Conservation (phyloP, 1,140 invertebrate species). For the Cydia splendana region DNA sequence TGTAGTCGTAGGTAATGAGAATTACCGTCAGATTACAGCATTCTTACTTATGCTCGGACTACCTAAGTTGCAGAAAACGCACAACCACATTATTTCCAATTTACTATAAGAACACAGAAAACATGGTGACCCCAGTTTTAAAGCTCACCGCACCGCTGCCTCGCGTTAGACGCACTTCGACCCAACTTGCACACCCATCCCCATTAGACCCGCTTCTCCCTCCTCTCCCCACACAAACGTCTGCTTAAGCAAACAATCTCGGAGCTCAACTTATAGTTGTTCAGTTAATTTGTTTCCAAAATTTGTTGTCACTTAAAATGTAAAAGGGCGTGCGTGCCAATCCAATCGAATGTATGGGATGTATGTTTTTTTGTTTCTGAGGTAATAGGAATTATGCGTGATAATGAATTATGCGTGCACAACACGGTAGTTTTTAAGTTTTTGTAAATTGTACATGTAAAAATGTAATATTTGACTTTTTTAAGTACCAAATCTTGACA, state of each 20-base stretch:
- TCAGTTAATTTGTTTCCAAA: not conserved
- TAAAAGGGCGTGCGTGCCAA: not conserved
- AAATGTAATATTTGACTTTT: too few relatives aligned
- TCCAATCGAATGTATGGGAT: not conserved
- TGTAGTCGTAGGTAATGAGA: too few relatives aligned
- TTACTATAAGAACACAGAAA: not conserved
- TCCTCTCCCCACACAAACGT: not conserved
- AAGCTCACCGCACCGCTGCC: slow-evolving; percentile 12
- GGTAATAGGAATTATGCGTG: not conserved
- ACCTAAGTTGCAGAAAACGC: too few relatives aligned
- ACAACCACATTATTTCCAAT: too few relatives aligned
- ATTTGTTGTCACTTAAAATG: not conserved
- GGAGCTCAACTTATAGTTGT: not conserved
- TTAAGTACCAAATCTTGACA: too few relatives aligned
- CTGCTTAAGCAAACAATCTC: not conserved
- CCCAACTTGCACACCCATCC: not conserved
- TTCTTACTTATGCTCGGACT: too few relatives aligned
- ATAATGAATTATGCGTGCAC: too few relatives aligned
- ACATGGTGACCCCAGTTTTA: not conserved
- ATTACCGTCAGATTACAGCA: too few relatives aligned
- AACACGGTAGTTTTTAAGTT: not conserved
- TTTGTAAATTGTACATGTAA: too few relatives aligned
- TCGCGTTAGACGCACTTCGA: slow-evolving; percentile 11
- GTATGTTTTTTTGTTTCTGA: not conserved
- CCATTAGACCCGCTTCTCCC: not conserved